Evolutionary conservation across 2,888 invertebrate genomes (phyloP).

Genomic region (Schizaphis graminum): DNA sequence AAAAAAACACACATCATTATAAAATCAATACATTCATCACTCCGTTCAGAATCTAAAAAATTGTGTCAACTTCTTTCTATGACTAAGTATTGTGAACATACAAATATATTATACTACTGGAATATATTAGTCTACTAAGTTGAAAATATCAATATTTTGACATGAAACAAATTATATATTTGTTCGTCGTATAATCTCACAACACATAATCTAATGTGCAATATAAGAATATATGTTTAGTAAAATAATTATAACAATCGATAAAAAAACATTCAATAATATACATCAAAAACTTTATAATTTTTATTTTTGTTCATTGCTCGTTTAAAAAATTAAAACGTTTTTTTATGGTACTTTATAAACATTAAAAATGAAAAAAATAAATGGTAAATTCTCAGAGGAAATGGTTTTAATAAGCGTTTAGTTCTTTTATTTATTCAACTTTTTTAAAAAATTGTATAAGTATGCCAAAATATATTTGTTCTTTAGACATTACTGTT

Average conservation of each 20-base stretch:
- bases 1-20: no score
- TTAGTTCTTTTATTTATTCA: background rate
- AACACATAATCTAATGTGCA: background rate
- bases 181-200: background rate
- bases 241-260: background rate
- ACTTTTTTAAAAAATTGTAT: background rate
- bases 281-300: background rate
- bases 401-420: background rate
- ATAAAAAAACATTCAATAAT: background rate
- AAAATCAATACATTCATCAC: no score
- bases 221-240: background rate
- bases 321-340: conserved; percentile 16
- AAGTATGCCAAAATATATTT: background rate
- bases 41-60: no score
- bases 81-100: no score
- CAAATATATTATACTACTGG: no score
- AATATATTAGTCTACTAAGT: background rate
- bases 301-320: background rate
- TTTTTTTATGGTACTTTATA: background rate
- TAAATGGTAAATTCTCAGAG: background rate
- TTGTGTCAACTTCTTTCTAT: no score
- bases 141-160: background rate
- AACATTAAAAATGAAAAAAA: conserved; percentile 29
- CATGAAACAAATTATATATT: background rate
- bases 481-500: background rate